These are phyloP conservation scores for Papilio helenus DNA, from an alignment of 1,140 invertebrate species.

Conservation along the genomic window DNA sequence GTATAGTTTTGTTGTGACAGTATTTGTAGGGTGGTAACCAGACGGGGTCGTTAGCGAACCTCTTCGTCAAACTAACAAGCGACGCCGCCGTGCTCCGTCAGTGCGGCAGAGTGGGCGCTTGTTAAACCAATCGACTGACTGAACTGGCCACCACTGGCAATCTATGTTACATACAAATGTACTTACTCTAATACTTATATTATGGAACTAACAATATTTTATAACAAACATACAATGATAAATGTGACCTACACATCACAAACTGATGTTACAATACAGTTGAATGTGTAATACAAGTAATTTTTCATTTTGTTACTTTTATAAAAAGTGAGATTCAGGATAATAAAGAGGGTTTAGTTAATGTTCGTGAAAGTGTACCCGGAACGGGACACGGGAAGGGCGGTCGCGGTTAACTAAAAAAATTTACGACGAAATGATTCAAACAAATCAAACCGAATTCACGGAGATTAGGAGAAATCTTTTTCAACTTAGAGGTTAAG, in stretches of 20 bases:
- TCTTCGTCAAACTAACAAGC: conserved; percentile 16
- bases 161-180: not conserved
- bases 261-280: no score
- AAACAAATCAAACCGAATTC: not conserved
- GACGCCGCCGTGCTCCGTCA: not conserved
- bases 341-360: not conserved
- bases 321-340: not conserved
- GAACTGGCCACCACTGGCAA: not conserved
- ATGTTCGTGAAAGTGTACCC: not conserved
- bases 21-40: not conserved
- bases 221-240: no score
- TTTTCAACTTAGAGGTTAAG: not conserved
- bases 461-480: not conserved
- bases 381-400: not conserved
- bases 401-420: no score
- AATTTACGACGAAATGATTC: conserved; percentile 10
- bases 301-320: not conserved
- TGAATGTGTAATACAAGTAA: not conserved
- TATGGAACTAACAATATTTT: no score
- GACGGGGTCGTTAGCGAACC: not conserved
- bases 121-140: not conserved
- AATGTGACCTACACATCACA: not conserved
- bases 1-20: not conserved
- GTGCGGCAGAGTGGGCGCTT: not conserved
- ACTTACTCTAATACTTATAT: not conserved